A percentile compares a stretch with the other conserved stretches of the same genome.
phyloP scores from a whole-genome alignment of 1,140 invertebrate genomes.

The Zophobas morio region DNA sequence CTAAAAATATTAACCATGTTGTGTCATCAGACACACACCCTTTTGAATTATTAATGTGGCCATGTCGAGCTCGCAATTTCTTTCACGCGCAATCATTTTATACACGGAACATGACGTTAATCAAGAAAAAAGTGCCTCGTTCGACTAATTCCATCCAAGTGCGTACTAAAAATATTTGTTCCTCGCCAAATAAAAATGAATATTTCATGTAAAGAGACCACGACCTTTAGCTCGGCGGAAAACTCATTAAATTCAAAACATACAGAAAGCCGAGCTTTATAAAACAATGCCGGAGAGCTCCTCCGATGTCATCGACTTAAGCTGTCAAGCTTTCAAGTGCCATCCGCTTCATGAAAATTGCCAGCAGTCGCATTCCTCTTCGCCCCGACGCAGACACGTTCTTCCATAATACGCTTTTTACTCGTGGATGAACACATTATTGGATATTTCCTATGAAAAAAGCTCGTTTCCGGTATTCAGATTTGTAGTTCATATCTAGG shows the following conservation, averaged over 20 bases:
- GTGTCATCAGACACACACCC: neutral
- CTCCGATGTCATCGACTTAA: neutral
- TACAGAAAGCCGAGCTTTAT: neutral
- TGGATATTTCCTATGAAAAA: constrained; percentile 11
- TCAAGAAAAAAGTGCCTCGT: neutral
- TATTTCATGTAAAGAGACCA: constrained; percentile 1
- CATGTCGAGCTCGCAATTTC: neutral
- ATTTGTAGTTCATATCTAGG: too few relatives aligned
- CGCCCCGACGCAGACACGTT: neutral
- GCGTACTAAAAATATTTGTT: neutral
- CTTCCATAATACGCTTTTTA: constrained; percentile 7
- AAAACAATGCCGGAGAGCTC: constrained; percentile 15
- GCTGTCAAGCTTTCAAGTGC: constrained; percentile 13
- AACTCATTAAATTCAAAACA: constrained; percentile 21
- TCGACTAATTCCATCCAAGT: constrained; percentile 2
- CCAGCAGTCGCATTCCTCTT: constrained; percentile 14
- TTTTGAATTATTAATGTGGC: constrained; percentile 20
- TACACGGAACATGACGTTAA: neutral
- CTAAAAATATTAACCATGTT: neutral
- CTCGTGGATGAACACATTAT: constrained; percentile 8
- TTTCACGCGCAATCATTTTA: constrained; percentile 4
- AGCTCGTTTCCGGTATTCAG: too few relatives aligned
- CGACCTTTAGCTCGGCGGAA: neutral
- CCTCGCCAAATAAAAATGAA: constrained; percentile 4
- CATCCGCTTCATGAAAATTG: constrained; percentile 18